Conservation (phyloP, 2,113 vertebrate genomes). For the Cyphomyrus discorhynchus region DNA sequence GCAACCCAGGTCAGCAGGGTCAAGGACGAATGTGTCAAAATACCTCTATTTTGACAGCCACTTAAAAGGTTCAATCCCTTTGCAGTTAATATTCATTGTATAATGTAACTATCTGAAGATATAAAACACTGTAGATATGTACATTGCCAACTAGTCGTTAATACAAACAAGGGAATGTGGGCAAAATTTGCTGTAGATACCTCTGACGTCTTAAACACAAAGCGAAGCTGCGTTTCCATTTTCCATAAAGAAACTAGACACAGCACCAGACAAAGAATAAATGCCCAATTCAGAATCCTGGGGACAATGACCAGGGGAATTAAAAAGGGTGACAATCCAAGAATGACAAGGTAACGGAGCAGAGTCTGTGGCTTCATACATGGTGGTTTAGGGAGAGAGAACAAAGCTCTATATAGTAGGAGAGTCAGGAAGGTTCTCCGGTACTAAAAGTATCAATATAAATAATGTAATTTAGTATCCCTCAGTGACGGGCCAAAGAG, state of each 20-base stretch:
- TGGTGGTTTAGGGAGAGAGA: not conserved
- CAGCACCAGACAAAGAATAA: not conserved
- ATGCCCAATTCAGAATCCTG: not conserved
- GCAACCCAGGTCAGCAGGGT: not conserved
- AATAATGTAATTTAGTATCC: not conserved
- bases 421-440: not conserved
- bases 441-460: not conserved
- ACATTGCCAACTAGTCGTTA: not conserved
- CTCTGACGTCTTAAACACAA: not conserved
- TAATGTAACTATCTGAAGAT: not conserved
- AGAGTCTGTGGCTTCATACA: not conserved
- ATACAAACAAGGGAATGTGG: not conserved
- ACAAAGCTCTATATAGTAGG: not conserved
- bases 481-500: not conserved
- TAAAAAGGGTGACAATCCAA: not conserved
- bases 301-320: not conserved
- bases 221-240: not conserved
- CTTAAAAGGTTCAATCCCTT: not conserved
- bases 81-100: not conserved
- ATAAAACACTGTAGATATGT: not conserved
- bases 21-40: not conserved
- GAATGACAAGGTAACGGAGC: not conserved
- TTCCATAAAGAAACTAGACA: not conserved
- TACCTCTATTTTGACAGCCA: not conserved
- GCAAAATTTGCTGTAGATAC: not conserved